phyloP scores from a whole-genome alignment of 2,113 vertebrate genomes.

The Bujurquina vittata region DNA sequence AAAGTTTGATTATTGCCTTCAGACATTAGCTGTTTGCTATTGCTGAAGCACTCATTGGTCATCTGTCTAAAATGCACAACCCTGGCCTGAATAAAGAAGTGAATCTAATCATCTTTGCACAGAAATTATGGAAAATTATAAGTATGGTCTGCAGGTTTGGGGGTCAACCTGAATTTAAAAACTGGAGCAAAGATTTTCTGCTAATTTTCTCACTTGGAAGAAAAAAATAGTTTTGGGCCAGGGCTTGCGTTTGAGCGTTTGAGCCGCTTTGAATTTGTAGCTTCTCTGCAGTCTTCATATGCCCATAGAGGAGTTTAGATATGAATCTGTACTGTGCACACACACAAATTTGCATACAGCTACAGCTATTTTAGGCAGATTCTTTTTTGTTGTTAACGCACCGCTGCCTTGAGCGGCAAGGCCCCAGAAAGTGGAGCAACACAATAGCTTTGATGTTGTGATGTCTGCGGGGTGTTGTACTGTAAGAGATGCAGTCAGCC shows the following conservation, averaged over 20 bases:
- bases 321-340: conserved; percentile 4
- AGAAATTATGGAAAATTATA: not conserved
- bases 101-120: not conserved
- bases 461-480: conserved; percentile 44
- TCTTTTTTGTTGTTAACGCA: conserved; percentile 52
- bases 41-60: not conserved
- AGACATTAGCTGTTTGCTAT: not conserved
- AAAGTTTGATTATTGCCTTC: not conserved
- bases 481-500: conserved; percentile 18
- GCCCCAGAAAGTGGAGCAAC: conserved; percentile 63
- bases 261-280: not conserved
- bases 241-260: not conserved
- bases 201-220: not conserved
- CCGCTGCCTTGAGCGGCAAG: conserved; percentile 54
- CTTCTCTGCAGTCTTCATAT: not conserved
- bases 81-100: not conserved
- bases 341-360: conserved; percentile 39
- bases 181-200: not conserved
- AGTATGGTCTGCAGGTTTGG: not conserved
- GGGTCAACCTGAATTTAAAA: too few species aligned
- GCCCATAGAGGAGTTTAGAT: not conserved
- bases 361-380: conserved; percentile 49
- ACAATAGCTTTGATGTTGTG: conserved; percentile 60
- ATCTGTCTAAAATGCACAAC: not conserved
- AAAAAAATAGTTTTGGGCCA: not conserved